These are phyloP conservation scores for Hypomecis atomaria DNA, from an alignment of 2,888 invertebrate species.

Conservation along the genomic window DNA sequence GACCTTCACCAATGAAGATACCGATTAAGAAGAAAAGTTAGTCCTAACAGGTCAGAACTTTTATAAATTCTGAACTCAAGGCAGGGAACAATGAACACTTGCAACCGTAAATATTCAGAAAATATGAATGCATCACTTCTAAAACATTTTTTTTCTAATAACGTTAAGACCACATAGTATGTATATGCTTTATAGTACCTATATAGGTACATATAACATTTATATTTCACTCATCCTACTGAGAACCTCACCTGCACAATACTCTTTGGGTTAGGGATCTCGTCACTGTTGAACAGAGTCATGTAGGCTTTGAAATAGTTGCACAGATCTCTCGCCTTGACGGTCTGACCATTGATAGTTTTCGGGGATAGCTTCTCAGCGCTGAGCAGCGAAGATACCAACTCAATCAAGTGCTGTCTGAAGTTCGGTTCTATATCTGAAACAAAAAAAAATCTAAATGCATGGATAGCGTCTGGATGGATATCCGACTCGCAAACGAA, in stretches of 20 bases:
- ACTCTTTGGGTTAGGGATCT: slow-evolving; percentile 24
- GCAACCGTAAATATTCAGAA: too few relatives aligned
- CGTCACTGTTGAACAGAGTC: slow-evolving; percentile 23
- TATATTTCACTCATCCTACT: too few relatives aligned
- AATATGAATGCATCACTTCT: too few relatives aligned
- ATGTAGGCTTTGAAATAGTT: slow-evolving; percentile 30
- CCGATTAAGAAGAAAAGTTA: too few relatives aligned
- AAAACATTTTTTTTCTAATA: too few relatives aligned
- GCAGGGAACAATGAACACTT: too few relatives aligned
- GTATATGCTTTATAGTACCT: background rate
- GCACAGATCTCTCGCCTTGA: slow-evolving; percentile 20
- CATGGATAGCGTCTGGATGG: too few relatives aligned
- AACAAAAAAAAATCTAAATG: background rate
- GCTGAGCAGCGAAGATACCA: slow-evolving; percentile 9
- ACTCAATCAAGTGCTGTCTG: slow-evolving; percentile 5
- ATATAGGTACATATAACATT: background rate
- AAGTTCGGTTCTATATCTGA: slow-evolving; percentile 18
- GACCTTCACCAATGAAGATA: too few relatives aligned
- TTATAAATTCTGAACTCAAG: too few relatives aligned
- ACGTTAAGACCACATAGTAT: too few relatives aligned
- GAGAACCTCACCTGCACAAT: slow-evolving; percentile 22
- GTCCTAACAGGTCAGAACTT: too few relatives aligned
- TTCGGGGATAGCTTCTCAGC: slow-evolving; percentile 17
- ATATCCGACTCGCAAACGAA: too few relatives aligned
- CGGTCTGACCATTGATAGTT: slow-evolving; percentile 12